A percentile compares a stretch with the other conserved stretches of the same genome.
Evolutionary conservation across 2,797 vertebrate species (phyloP).

Genomic region (Neostethus bicornis): DNA sequence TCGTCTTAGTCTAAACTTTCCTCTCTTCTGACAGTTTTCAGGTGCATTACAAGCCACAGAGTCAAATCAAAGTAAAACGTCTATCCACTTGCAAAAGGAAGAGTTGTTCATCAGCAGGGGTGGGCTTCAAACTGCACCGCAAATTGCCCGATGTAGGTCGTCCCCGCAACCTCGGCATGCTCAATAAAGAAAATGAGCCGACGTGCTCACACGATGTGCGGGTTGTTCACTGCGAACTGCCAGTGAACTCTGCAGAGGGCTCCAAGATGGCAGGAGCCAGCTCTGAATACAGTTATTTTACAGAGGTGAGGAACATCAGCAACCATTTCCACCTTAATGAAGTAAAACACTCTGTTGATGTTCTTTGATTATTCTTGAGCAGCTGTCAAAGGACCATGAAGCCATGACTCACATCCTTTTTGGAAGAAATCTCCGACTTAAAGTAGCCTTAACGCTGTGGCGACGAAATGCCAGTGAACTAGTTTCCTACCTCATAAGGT

Average conservation of each 20-base stretch:
- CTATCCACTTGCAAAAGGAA: slow-evolving; percentile 86
- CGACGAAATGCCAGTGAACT: slow-evolving; percentile 92
- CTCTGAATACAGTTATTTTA: slow-evolving; percentile 91
- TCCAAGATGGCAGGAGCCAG: slow-evolving; percentile 91
- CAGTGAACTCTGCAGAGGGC: slow-evolving; percentile 80
- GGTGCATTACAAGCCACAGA: slow-evolving; percentile 83
- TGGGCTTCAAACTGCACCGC: slow-evolving; percentile 84
- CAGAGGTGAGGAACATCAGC: slow-evolving; percentile 81
- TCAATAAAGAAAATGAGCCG: slow-evolving; percentile 99
- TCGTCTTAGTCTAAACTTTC: not conserved
- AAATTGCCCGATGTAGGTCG: slow-evolving; percentile 79
- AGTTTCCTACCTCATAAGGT: slow-evolving; percentile 95
- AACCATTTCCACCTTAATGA: not conserved
- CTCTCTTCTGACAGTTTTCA: slow-evolving; percentile 79
- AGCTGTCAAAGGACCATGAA: slow-evolving; percentile 97
- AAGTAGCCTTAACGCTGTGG: slow-evolving; percentile 96
- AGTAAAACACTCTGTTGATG: slow-evolving; percentile 4
- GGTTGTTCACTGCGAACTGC: slow-evolving; percentile 67
- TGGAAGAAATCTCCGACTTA: slow-evolving; percentile 93
- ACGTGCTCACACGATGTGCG: slow-evolving; percentile 84
- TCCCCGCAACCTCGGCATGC: slow-evolving; percentile 94
- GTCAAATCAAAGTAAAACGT: slow-evolving; percentile 80
- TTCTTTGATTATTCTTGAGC: slow-evolving; percentile 12
- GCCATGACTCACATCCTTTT: slow-evolving; percentile 94
- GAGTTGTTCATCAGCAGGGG: slow-evolving; percentile 76